Conservation (phyloP, 1,140 invertebrate species). For the Hypothenemus hampei region DNA sequence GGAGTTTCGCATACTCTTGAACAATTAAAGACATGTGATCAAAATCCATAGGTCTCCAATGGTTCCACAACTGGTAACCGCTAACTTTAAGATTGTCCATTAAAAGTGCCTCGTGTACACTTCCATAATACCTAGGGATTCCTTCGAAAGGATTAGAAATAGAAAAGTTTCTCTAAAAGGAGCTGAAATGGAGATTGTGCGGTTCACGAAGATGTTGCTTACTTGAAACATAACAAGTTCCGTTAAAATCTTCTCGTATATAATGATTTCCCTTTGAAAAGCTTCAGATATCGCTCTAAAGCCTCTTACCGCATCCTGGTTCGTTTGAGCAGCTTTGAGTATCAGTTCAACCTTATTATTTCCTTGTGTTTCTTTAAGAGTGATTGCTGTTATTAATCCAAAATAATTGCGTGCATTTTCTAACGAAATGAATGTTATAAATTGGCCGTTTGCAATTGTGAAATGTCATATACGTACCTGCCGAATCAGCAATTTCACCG, state of each 20-base stretch:
- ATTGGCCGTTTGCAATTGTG: too few relatives aligned
- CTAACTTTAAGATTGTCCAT: not conserved
- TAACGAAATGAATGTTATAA: too few relatives aligned
- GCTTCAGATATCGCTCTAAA: not conserved
- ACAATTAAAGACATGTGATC: not conserved
- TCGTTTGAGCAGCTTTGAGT: not conserved
- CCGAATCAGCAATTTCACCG: too few relatives aligned
- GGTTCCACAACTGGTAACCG: not conserved
- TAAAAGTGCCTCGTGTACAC: not conserved
- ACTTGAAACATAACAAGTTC: not conserved
- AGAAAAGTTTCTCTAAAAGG: too few relatives aligned
- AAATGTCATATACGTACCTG: too few relatives aligned
- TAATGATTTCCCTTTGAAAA: not conserved
- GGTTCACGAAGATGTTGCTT: too few relatives aligned
- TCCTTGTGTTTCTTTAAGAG: not conserved
- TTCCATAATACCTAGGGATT: too few relatives aligned
- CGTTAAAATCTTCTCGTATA: not conserved
- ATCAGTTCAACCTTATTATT: not conserved
- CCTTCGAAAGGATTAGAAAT: too few relatives aligned
- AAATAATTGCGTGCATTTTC: too few relatives aligned
- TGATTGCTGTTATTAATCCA: not conserved
- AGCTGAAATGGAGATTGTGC: too few relatives aligned
- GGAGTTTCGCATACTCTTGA: not conserved
- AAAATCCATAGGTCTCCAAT: not conserved
- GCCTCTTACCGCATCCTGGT: not conserved